Evolutionary conservation across 2,113 vertebrate genomes (phyloP).

Genomic region (Climacteris rufus): DNA sequence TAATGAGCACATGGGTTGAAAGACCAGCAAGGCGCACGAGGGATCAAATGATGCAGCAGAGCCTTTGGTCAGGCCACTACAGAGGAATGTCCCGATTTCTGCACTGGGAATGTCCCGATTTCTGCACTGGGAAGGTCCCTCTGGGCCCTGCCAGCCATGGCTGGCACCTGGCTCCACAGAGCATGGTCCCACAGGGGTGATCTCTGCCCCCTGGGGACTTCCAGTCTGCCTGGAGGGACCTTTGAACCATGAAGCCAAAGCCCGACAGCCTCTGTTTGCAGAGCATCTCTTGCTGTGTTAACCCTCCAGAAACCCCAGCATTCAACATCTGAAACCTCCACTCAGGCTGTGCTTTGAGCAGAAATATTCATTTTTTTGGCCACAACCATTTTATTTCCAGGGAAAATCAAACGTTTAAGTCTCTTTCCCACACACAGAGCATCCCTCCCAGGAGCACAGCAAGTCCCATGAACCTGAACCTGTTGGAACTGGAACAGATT

Average conservation of each 20-base stretch:
- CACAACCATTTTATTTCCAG: neutral
- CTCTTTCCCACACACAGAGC: neutral
- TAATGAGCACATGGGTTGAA: neutral
- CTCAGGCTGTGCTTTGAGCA: neutral
- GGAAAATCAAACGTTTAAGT: neutral
- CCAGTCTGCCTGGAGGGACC: neutral
- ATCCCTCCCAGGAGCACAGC: neutral
- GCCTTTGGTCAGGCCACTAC: neutral
- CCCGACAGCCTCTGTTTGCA: constrained; percentile 22
- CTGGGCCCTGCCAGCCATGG: neutral
- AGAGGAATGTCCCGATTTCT: neutral
- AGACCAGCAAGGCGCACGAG: neutral
- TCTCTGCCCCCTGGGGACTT: neutral
- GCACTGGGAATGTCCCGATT: fast-evolving
- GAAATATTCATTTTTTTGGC: neutral
- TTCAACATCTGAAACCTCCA: neutral
- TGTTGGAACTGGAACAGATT: constrained; percentile 13
- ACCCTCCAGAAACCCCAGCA: neutral
- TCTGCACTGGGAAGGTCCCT: neutral
- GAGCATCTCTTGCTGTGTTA: neutral
- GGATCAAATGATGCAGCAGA: neutral
- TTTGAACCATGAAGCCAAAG: neutral
- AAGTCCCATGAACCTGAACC: neutral
- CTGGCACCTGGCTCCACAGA: neutral
- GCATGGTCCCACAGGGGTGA: neutral